Percentiles rank a stretch among this genome's conserved stretches.
Evolutionary conservation across 2,113 vertebrate genomes (phyloP).

Genomic region (Chinchilla lanigera): DNA sequence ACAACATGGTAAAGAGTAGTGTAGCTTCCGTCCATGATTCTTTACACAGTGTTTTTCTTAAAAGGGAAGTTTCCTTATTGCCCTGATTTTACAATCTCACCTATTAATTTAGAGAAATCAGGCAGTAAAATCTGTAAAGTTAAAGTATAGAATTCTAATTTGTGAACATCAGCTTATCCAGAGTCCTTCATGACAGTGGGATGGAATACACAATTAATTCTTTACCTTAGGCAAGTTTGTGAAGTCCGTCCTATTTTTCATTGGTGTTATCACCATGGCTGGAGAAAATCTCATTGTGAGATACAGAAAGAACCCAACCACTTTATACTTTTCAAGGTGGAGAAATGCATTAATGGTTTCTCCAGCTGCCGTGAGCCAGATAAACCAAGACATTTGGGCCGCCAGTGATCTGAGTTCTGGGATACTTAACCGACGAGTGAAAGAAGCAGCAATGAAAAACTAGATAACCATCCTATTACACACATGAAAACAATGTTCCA

Average conservation of each 20-base stretch:
- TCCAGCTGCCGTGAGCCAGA: neutral
- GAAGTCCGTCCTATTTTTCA: slow-evolving; percentile 95
- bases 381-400: neutral
- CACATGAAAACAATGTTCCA: neutral
- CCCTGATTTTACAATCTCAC: slow-evolving; percentile 82
- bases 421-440: neutral
- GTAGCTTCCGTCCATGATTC: slow-evolving; percentile 57
- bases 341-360: neutral
- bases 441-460: neutral
- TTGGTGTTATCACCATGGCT: neutral
- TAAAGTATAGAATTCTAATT: slow-evolving; percentile 85
- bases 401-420: neutral
- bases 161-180: slow-evolving; percentile 76
- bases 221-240: slow-evolving; percentile 88
- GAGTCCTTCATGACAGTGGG: slow-evolving; percentile 71
- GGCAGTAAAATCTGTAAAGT: slow-evolving; percentile 85
- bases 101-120: slow-evolving; percentile 87
- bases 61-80: slow-evolving; percentile 72
- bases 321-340: neutral
- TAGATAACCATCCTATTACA: neutral
- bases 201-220: slow-evolving; percentile 72
- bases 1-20: neutral
- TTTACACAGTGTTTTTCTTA: slow-evolving; percentile 74
- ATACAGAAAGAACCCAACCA: neutral
- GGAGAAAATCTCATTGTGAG: neutral